A percentile compares a stretch with the other conserved stretches of the same genome.
Evolutionary conservation across 2,888 invertebrate genomes (phyloP).

Genomic region (Sericinus montela): DNA sequence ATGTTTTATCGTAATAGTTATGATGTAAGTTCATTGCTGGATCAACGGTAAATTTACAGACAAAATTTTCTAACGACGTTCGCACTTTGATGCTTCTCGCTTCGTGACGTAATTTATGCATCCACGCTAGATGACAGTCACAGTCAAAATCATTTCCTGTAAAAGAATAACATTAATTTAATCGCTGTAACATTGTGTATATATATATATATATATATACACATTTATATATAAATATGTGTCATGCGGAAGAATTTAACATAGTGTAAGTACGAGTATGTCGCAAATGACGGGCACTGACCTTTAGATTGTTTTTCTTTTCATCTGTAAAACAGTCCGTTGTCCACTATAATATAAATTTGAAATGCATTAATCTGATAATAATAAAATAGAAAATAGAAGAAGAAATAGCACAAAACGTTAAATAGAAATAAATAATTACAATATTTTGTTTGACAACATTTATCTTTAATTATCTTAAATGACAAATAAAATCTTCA

Average conservation of each 20-base stretch:
- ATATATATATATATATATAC: too few relatives aligned
- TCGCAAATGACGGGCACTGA: too few relatives aligned
- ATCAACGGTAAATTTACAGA: conserved; percentile 82
- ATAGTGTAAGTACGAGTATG: too few relatives aligned
- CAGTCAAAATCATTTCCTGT: conserved; percentile 91
- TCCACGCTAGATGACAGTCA: conserved; percentile 91
- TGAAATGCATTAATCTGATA: too few relatives aligned
- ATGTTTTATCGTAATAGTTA: conserved; percentile 58
- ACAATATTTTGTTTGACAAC: not conserved
- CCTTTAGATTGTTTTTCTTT: too few relatives aligned
- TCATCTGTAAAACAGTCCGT: too few relatives aligned
- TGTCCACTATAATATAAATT: too few relatives aligned
- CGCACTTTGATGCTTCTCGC: conserved; percentile 85
- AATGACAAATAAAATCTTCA: not conserved
- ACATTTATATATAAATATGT: too few relatives aligned
- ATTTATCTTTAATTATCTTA: conserved; percentile 12
- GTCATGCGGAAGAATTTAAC: too few relatives aligned
- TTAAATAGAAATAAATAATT: not conserved
- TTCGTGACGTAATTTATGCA: conserved; percentile 87
- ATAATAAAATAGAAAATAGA: too few relatives aligned
- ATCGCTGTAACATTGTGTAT: too few relatives aligned
- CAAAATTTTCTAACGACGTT: conserved; percentile 85
- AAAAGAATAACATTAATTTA: conserved; percentile 63
- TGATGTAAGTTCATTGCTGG: conserved; percentile 59
- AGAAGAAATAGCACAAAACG: too few relatives aligned